Evolutionary conservation across 2,888 invertebrate species (phyloP), one percentile per base, ranked within the genome.

Genomic region (Caenorhabditis sinica): DNA sequence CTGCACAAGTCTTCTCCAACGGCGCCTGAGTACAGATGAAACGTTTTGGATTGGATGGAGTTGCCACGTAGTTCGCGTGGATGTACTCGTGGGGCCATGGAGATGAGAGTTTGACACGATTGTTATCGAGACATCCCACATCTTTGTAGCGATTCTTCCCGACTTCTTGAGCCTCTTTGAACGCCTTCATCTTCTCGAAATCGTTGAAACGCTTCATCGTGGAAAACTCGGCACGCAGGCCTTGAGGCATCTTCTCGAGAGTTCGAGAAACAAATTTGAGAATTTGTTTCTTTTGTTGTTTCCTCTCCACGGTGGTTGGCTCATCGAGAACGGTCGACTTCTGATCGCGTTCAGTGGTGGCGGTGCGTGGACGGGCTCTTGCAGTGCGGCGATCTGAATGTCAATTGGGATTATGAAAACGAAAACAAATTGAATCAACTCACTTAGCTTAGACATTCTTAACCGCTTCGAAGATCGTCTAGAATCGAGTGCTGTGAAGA

Each of bases 21-120:
- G 88, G 88, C 49, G 86, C 88, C 77, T 87, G 87, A 49, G 87
- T 79, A 61, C 88, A 88, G 65, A 88, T 88, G 83, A 88, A 88
- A 5, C 86, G 80, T 58, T 84, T 83, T 13, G 83, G 69, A 25
- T 71, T 73, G 25, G 51, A 33, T 13, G 86, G 83, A 15, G 82
- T 82, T 28, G 82, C 56, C 53, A 88, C 88, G 79, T 82, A 88
- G 83, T 88, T 88, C 13, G 84, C 88, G 56, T 88, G 88, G 40
- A 88, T 86, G 82, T 88, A 88, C 56, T 88, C 86, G 66, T 77
- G 82, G 6, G 75, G 69, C 71, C 79, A 82, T 36, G 71, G 74
- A 63, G 79, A 68, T 2, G 23, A 36, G 23, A 88, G 76, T 69
- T 77, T 84, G 43, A 88, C 88, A 13, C 88, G 83, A 43, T 73